Conservation (phyloP, 2,113 vertebrate genomes). For the Martes martes region DNA sequence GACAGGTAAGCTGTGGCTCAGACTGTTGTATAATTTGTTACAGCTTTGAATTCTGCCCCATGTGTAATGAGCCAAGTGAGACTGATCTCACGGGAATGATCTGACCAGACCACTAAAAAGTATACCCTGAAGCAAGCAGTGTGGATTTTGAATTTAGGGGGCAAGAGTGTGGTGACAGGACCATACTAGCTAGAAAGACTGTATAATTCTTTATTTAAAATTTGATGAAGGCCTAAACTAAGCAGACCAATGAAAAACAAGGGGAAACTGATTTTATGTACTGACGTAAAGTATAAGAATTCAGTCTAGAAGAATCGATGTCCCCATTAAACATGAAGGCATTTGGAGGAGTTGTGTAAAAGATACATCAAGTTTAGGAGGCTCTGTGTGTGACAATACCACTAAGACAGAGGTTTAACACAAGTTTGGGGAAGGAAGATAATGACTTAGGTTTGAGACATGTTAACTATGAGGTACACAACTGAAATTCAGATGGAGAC, state of each 20-base stretch:
- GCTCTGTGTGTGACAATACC: neutral
- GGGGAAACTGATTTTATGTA: neutral
- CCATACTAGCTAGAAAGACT: neutral
- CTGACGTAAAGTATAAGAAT: neutral
- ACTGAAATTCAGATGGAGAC: neutral
- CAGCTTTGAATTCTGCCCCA: neutral
- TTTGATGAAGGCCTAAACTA: neutral
- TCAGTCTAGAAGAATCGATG: neutral
- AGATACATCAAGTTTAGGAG: neutral
- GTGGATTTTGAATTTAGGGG: neutral
- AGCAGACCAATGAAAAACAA: neutral
- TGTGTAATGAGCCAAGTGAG: neutral
- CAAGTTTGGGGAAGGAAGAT: neutral
- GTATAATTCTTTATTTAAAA: neutral
- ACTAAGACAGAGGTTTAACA: neutral
- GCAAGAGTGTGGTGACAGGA: neutral
- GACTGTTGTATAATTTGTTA: neutral
- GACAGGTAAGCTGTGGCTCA: neutral
- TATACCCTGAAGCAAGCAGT: neutral
- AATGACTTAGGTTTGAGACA: neutral
- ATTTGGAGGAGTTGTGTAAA: neutral
- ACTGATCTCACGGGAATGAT: neutral
- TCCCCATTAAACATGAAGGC: neutral
- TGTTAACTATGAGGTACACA: neutral
- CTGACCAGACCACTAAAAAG: neutral